phyloP scores from a whole-genome alignment of 2,113 vertebrate species.

The Eidolon helvum region DNA sequence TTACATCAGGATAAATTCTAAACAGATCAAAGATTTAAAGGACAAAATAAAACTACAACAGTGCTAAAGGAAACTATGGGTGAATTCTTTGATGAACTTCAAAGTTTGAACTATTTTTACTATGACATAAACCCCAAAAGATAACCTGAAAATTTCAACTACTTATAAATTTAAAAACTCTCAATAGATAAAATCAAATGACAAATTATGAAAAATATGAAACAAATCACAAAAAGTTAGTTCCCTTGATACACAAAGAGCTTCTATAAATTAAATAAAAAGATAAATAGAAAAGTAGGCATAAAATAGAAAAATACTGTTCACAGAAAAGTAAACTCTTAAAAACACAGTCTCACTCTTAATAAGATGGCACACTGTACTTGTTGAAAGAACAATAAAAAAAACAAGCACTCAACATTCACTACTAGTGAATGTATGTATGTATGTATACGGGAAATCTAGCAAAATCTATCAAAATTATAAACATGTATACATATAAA shows the following conservation, averaged over 20 bases:
- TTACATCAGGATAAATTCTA: background rate
- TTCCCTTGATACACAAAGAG: background rate
- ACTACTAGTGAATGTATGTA: background rate
- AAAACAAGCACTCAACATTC: background rate
- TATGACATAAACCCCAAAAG: background rate
- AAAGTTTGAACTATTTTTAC: background rate
- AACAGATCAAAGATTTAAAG: background rate
- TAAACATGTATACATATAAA: background rate
- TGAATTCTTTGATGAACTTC: background rate
- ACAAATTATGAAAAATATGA: conserved; percentile 4
- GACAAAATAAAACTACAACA: background rate
- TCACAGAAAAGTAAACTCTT: background rate
- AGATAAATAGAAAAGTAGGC: background rate
- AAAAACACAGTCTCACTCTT: background rate
- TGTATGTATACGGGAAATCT: background rate
- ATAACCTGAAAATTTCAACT: background rate
- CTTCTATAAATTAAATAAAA: background rate
- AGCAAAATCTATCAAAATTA: background rate
- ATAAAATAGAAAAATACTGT: background rate
- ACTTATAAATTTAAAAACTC: background rate
- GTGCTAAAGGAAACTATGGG: background rate
- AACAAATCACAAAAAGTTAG: background rate
- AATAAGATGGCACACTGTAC: background rate
- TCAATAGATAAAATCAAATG: conserved; percentile 25
- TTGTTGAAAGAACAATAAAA: background rate